A percentile compares a stretch with the other conserved stretches of the same genome.
Evolutionary conservation across 2,113 vertebrate species (phyloP).

Genomic region (Eleginops maclovinus): DNA sequence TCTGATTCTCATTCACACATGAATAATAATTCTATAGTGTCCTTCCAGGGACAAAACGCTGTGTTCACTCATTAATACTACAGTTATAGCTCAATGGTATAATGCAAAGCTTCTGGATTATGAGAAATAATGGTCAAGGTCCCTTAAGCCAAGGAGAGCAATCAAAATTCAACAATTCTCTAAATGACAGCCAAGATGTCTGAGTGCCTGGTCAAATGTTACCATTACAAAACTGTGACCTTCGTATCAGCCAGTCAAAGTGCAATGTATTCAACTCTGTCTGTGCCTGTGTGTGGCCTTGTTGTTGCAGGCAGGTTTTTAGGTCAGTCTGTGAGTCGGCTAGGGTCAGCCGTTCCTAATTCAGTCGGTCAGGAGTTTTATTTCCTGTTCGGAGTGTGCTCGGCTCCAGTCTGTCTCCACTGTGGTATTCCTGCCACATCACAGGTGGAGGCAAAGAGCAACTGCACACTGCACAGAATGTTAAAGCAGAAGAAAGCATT

Average conservation of each 20-base stretch:
- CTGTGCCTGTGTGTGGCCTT: constrained; percentile 23
- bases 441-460: constrained; percentile 73
- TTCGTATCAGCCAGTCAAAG: constrained; percentile 7
- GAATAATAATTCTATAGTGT: constrained; percentile 1
- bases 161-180: constrained; percentile 2
- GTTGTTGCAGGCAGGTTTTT: constrained; percentile 17
- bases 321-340: not conserved
- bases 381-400: constrained; percentile 43
- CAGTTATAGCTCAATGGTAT: not conserved
- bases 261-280: constrained; percentile 13
- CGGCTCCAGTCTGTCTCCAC: constrained; percentile 73
- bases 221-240: not conserved
- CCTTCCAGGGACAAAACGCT: constrained; percentile 26
- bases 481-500: constrained; percentile 17
- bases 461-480: constrained; percentile 55
- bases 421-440: constrained; percentile 72
- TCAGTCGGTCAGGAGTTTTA: constrained; percentile 59
- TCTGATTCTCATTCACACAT: constrained; percentile 53
- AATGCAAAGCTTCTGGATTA: not conserved
- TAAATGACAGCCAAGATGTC: constrained; percentile 5
- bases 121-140: not conserved
- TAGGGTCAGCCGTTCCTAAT: constrained; percentile 50
- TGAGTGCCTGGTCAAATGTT: not conserved
- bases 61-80: constrained; percentile 38
- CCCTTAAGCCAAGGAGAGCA: not conserved